Base-by-base conservation (phyloP, 2,113 vertebrate genomes). In the Passer domesticus region DNA sequence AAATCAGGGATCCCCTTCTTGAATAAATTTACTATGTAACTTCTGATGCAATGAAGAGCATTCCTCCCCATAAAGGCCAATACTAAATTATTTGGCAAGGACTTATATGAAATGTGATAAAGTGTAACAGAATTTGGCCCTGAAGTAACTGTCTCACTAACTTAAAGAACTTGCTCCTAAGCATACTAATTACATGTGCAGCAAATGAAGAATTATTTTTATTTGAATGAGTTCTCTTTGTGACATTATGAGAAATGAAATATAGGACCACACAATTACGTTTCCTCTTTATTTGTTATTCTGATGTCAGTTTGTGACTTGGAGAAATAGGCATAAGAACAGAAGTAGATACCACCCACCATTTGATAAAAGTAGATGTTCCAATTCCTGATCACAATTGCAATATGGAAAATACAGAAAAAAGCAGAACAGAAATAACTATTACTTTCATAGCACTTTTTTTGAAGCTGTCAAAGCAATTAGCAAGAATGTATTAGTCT, bases 341-440 rank as follows among this genome's bases (percentile, higher is more conserved):
- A 87, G 90, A 96, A 92, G 92, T 92, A 81, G 88, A 89, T 93
- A 90, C 92, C 92, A 83, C 93, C 90, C 90, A 95, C 88, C 60
- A 35, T 86, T 78, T 78, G 86, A 95, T 92, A 95, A 93, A 95
- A 92, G 94, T 90, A 93, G 90, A 94, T 90, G 88, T 93, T 96
- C 92, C 80, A 93, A 89, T 92, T 94, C 92, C 85, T 84, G 85
- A 96, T 81, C 83, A 82, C 64, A 94, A 94, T 49, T 94, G 80
- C 58, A 95, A 90, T 39, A 81, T 20, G 31, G 60, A 64, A 88
- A 92, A 94, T 73, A 73, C 80, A 93, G 55, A 89, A 82, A 95
- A 88, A 77, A 50, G 58, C 64, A 94, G 84, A 87, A 94, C 92
- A 94, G 89, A 95, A 96, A 92, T 95, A 94, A 93, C 88, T 83